Evolutionary conservation across 1,140 invertebrate species (phyloP).

Genomic region (Pseudoatta argentina): DNA sequence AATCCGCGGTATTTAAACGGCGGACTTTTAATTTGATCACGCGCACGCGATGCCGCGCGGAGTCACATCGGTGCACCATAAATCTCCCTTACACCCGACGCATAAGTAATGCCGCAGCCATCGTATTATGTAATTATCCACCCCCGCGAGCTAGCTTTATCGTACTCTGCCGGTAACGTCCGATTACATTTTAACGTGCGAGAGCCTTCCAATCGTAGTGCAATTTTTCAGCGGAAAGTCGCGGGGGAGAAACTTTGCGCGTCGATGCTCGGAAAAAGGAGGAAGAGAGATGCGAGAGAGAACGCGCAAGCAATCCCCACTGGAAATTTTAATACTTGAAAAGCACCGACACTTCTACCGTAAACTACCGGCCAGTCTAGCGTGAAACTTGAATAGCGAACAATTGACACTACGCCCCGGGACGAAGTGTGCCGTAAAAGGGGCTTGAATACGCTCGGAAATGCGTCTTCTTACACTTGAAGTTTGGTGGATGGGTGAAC

Average conservation of each 20-base stretch:
- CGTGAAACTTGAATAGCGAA: slow-evolving; percentile 53
- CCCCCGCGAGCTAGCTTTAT: slow-evolving; percentile 17
- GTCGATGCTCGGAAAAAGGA: slow-evolving; percentile 13
- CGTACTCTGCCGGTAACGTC: slow-evolving; percentile 9
- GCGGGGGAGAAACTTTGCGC: slow-evolving; percentile 6
- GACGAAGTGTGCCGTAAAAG: slow-evolving; percentile 30
- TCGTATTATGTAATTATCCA: slow-evolving; percentile 53
- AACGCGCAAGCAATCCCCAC: background rate
- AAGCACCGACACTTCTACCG: background rate
- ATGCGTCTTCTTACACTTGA: slow-evolving; percentile 14
- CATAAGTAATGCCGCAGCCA: slow-evolving; percentile 43
- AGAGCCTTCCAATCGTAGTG: slow-evolving; percentile 13
- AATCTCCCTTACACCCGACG: slow-evolving; percentile 38
- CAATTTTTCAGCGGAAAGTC: slow-evolving; percentile 8
- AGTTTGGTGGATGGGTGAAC: slow-evolving; percentile 9
- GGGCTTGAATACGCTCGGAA: background rate
- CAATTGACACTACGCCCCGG: slow-evolving; percentile 37
- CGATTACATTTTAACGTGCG: slow-evolving; percentile 38
- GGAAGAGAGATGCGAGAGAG: background rate
- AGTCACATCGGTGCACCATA: background rate
- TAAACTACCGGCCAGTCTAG: slow-evolving; percentile 32
- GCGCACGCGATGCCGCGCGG: background rate
- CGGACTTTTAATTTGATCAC: slow-evolving; percentile 32
- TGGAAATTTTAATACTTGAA: slow-evolving; percentile 58
- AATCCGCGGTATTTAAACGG: slow-evolving; percentile 11